phyloP scores from a whole-genome alignment of 2,113 vertebrate species.

The Rhipidura dahli region DNA sequence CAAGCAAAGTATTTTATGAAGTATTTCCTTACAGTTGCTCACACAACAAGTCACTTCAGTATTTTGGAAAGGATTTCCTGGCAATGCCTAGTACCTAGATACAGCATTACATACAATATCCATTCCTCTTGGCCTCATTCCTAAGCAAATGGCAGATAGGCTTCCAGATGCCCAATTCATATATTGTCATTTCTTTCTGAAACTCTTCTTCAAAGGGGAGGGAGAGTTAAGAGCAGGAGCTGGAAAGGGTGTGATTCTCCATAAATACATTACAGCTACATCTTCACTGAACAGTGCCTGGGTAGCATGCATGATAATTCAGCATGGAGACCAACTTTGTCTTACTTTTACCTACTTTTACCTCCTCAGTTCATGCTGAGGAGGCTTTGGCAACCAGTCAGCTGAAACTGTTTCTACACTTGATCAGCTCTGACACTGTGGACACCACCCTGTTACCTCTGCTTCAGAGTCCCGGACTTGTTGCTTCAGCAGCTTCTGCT shows the following conservation, averaged over 20 bases:
- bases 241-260: background rate
- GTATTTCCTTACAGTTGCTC: background rate
- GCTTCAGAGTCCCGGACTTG: conserved; percentile 71
- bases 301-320: background rate
- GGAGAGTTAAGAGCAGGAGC: background rate
- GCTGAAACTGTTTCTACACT: background rate
- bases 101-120: background rate
- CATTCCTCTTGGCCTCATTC: background rate
- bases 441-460: conserved; percentile 73
- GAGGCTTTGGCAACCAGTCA: background rate
- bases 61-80: background rate
- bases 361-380: background rate
- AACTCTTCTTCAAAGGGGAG: background rate
- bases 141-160: background rate
- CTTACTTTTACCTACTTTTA: background rate
- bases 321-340: background rate
- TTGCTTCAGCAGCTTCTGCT: conserved; percentile 63
- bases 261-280: background rate
- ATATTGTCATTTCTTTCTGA: background rate
- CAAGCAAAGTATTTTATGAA: background rate
- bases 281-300: background rate
- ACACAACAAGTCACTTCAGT: background rate
- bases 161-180: background rate
- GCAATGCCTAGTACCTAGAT: background rate
- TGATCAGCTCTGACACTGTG: background rate